These are phyloP conservation scores for Paramormyrops kingsleyae DNA, from an alignment of 2,113 vertebrate species.

Conservation along the genomic window DNA sequence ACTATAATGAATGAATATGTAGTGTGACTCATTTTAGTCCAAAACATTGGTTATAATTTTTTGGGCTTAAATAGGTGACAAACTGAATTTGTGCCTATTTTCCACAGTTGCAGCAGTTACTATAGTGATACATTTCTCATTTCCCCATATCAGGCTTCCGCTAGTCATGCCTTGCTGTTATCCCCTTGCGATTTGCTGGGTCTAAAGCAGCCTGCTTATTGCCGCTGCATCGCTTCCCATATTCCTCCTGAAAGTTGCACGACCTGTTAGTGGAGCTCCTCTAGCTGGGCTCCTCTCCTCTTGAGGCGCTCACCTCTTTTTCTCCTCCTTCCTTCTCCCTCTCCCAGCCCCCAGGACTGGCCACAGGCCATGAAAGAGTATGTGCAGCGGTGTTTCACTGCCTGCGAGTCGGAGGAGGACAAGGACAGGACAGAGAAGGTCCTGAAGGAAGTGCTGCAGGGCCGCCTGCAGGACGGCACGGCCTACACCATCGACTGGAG, in stretches of 20 bases:
- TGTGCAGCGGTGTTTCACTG: slow-evolving; percentile 85
- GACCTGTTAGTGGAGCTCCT: neutral
- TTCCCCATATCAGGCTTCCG: neutral
- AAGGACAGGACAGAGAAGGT: slow-evolving; percentile 86
- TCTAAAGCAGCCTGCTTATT: neutral
- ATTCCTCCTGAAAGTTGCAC: neutral
- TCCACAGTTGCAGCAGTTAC: neutral
- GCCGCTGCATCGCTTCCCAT: neutral
- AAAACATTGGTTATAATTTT: neutral
- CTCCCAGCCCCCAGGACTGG: slow-evolving; percentile 78
- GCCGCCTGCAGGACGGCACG: slow-evolving; percentile 80
- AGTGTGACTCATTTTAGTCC: neutral
- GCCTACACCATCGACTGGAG: slow-evolving; percentile 90
- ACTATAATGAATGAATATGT: neutral
- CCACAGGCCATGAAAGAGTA: slow-evolving; percentile 90
- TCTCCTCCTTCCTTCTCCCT: neutral
- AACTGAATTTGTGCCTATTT: neutral
- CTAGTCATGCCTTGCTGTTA: neutral
- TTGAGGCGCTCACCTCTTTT: neutral
- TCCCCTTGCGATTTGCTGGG: neutral
- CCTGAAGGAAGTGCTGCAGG: slow-evolving; percentile 82
- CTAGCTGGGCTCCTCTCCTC: neutral
- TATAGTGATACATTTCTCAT: neutral
- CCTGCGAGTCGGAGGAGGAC: slow-evolving; percentile 83
- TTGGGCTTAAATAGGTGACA: neutral